Percentiles rank a stretch among this genome's conserved stretches.
Conservation (phyloP, 2,113 vertebrate genomes). For the Syngnathoides biaculeatus region DNA sequence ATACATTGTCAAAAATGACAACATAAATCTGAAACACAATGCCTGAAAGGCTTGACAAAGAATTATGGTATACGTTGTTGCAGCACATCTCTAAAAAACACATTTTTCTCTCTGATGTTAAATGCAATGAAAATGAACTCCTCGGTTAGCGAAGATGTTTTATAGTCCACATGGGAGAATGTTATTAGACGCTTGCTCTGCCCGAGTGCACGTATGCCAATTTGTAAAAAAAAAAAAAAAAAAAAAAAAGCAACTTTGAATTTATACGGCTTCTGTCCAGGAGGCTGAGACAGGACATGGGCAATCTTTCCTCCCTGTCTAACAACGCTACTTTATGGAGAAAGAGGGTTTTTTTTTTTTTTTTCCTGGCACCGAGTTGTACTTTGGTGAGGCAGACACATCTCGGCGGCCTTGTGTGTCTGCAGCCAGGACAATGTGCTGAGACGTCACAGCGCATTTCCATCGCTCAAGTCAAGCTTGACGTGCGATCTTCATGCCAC, state of each 20-base stretch:
- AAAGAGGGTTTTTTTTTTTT: too few relatives aligned
- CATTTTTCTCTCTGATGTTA: background rate
- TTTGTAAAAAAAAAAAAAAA: too few relatives aligned
- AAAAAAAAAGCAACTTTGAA: conserved; percentile 40
- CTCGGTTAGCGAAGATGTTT: conserved; percentile 15
- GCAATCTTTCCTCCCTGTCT: conserved; percentile 34
- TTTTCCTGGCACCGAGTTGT: conserved; percentile 40
- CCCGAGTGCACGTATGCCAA: conserved; percentile 18
- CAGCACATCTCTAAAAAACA: background rate
- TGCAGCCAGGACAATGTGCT: conserved; percentile 30
- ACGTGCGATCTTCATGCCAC: conserved; percentile 37
- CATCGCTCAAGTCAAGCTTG: conserved; percentile 34
- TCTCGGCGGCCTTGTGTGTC: conserved; percentile 41
- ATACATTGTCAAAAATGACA: background rate
- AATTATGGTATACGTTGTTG: conserved; percentile 1
- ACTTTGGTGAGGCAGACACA: conserved; percentile 47
- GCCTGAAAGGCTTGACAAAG: background rate
- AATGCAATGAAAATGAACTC: conserved; percentile 3
- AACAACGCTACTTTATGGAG: conserved; percentile 48
- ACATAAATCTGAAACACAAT: conserved; percentile 3
- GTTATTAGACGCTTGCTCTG: conserved; percentile 10
- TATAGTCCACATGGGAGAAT: conserved; percentile 19
- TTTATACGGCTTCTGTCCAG: conserved; percentile 37
- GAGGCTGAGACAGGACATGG: conserved; percentile 20
- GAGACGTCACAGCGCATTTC: conserved; percentile 37